Base-by-base conservation (phyloP, 2,888 invertebrate genomes). In the Trissolcus brochymenae region DNA sequence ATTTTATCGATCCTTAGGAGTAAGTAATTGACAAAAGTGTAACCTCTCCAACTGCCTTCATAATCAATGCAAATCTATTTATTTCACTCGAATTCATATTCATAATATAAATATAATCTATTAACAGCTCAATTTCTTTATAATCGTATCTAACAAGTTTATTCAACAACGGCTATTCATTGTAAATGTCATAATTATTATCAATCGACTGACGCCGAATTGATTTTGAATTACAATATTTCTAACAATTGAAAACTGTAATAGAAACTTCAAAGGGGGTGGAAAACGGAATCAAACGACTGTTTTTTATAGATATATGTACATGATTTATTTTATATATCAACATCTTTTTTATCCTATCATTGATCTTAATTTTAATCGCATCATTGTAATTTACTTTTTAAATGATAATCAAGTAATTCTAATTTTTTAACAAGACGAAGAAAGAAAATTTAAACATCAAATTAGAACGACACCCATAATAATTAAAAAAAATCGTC, bases 251-350 rank as follows among this genome's bases (percentile, higher is more conserved):
- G 1, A 7, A 46, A 14, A 46, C 6, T 14, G 2, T 16, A 14
- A 9, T 16, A 14, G n/a, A 4, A 14, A 46, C 2, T 7, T 46
- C 6, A 14, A 46, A 46, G 7, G 46, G 14, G 11, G n/a, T 46
- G n/a, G 1, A 14, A 46, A 7, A 14, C 7, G 14, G 7, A 46
- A 46, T 9, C 6, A 46, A 16, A 46, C n/a, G 7, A 16, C 46
- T 46, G 0, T 0, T n/a, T 43, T 53, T 17, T 61, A 61, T 73
- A 73, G 66, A 73, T 87, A 85, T 88, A 88, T 88, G 87, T 88
- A 88, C 88, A 88, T 85, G 85, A 87, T 88, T 88, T 88, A 88
- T 88, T 88, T 87, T 85, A 87, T 88, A 87, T 87, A 79, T 88
- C 87, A 88, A 88, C 87, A 87, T 87, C 82, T 81, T 86, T 82